Percentiles rank a stretch among this genome's conserved stretches.
Evolutionary conservation across 2,888 invertebrate genomes (phyloP).

Genomic region (Andrena flavipes): DNA sequence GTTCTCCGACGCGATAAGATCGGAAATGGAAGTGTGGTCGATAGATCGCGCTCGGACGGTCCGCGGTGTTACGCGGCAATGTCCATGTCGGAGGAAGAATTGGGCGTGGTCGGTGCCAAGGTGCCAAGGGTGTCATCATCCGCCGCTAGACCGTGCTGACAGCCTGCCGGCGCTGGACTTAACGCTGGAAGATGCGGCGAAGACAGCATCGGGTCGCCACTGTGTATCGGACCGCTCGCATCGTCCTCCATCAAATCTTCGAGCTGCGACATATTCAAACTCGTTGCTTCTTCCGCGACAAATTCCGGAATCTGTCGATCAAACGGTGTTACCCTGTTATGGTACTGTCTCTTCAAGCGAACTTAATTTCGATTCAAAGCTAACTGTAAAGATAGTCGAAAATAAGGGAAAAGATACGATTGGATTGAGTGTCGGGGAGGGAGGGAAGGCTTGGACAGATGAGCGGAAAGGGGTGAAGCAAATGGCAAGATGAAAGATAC

Average conservation of each 20-base stretch:
- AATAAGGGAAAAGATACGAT: too few species aligned
- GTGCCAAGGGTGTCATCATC: conserved; percentile 83
- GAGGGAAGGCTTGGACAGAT: background rate
- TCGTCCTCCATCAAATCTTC: conserved; percentile 91
- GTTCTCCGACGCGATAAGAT: background rate
- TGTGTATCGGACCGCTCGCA: conserved; percentile 86
- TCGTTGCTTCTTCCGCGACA: conserved; percentile 86
- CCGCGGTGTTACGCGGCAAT: conserved; percentile 81
- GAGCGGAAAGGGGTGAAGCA: background rate
- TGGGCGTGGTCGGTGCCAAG: conserved; percentile 81
- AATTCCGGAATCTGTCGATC: conserved; percentile 84
- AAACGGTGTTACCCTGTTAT: background rate
- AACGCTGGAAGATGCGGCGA: conserved; percentile 86
- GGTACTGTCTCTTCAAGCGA: background rate
- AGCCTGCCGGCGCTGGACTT: conserved; percentile 81
- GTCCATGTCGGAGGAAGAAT: conserved; percentile 83
- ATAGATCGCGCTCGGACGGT: background rate
- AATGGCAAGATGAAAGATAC: too few species aligned
- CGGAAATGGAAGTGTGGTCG: background rate
- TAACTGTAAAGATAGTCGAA: background rate
- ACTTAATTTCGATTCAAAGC: background rate
- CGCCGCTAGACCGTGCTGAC: conserved; percentile 81
- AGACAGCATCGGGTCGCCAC: conserved; percentile 89
- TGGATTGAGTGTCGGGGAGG: too few species aligned
- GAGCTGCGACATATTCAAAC: conserved; percentile 87